A percentile compares a stretch with the other conserved stretches of the same genome.
These are phyloP conservation scores for Puntigrus tetrazona DNA, from an alignment of 2,113 vertebrate species.

Conservation along the genomic window DNA sequence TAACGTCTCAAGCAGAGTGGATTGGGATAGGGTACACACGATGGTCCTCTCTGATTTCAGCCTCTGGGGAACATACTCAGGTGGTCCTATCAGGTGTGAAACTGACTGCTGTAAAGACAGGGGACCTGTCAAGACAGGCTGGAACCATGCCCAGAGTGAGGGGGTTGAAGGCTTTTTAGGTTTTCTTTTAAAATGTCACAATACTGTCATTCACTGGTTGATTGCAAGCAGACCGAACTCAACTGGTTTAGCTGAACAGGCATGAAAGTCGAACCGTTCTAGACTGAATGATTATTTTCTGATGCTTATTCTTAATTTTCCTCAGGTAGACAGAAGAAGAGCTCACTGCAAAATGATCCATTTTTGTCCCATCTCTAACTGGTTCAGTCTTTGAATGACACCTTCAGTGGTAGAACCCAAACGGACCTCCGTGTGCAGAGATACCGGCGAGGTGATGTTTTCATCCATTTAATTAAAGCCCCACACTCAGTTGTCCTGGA, in stretches of 20 bases:
- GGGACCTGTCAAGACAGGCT: slow-evolving; percentile 49
- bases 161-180: slow-evolving; percentile 8
- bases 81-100: slow-evolving; percentile 55
- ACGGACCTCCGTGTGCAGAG: slow-evolving; percentile 6
- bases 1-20: slow-evolving; percentile 6
- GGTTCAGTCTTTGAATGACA: slow-evolving; percentile 34
- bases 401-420: slow-evolving; percentile 9
- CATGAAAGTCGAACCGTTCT: not conserved
- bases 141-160: slow-evolving; percentile 7
- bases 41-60: slow-evolving; percentile 30
- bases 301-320: not conserved
- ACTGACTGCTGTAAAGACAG: slow-evolving; percentile 20
- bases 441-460: not conserved
- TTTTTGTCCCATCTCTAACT: slow-evolving; percentile 19
- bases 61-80: slow-evolving; percentile 37
- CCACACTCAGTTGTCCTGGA: not conserved
- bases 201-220: slow-evolving; percentile 21
- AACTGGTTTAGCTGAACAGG: not conserved
- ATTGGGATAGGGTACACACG: not conserved
- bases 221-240: not conserved
- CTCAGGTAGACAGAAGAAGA: not conserved
- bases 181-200: slow-evolving; percentile 38
- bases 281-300: not conserved
- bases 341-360: not conserved
- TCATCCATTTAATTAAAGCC: slow-evolving; percentile 19